Percentiles rank a stretch among this genome's conserved stretches.
These are phyloP conservation scores for Zosterops lateralis DNA, from an alignment of 2,113 vertebrate species.

Conservation along the genomic window DNA sequence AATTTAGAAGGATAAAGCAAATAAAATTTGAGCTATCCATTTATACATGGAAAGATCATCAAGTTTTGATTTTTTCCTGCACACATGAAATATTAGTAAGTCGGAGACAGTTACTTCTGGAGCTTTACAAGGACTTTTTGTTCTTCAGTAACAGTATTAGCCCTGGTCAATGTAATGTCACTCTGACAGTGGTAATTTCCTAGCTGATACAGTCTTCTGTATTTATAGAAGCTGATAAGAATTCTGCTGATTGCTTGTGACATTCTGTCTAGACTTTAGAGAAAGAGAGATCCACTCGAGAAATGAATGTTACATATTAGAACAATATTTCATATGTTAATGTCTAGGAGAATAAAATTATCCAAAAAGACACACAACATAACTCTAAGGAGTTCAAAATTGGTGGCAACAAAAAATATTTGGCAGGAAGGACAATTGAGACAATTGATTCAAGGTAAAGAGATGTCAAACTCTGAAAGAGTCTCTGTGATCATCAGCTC, in stretches of 20 bases:
- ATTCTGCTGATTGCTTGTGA: slow-evolving; percentile 66
- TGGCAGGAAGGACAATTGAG: background rate
- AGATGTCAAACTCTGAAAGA: background rate
- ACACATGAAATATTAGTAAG: slow-evolving; percentile 1
- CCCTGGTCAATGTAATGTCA: slow-evolving; percentile 56
- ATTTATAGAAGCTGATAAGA: slow-evolving; percentile 70
- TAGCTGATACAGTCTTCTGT: slow-evolving; percentile 34
- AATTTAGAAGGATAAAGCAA: background rate
- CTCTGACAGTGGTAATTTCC: slow-evolving; percentile 58
- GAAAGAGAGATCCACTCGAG: background rate
- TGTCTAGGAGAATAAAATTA: slow-evolving; percentile 46
- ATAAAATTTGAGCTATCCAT: background rate
- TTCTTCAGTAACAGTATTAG: slow-evolving; percentile 53
- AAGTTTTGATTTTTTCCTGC: slow-evolving; percentile 21
- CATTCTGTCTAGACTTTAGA: slow-evolving; percentile 67
- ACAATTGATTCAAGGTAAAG: slow-evolving; percentile 1
- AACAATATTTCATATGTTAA: slow-evolving; percentile 57
- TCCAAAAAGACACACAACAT: slow-evolving; percentile 19
- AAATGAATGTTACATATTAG: slow-evolving; percentile 37
- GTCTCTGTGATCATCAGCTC: background rate
- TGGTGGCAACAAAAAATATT: background rate
- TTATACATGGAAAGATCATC: background rate
- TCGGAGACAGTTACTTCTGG: background rate
- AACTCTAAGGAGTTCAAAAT: background rate
- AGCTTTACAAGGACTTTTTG: slow-evolving; percentile 51